Percentiles rank a stretch among this genome's conserved stretches.
Conservation (phyloP, 1,140 invertebrate species). For the Ceratosolen fusciceps region DNA sequence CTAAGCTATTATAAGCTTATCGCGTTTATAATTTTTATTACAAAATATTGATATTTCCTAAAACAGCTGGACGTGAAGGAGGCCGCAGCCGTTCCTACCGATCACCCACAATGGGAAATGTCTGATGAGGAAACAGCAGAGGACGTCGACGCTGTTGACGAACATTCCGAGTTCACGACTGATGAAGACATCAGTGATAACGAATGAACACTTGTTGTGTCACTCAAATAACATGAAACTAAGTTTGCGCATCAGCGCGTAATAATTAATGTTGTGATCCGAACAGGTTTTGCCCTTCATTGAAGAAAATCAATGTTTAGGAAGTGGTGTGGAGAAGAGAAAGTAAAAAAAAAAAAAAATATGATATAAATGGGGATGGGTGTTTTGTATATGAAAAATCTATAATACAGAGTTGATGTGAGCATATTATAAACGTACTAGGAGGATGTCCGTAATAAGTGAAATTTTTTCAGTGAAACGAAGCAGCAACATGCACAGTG, state of each 20-base stretch:
- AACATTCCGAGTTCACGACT: constrained; percentile 81
- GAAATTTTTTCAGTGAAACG: constrained; percentile 53
- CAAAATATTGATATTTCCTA: not conserved
- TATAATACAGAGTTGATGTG: constrained; percentile 47
- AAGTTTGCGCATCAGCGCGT: not conserved
- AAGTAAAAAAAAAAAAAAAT: not conserved
- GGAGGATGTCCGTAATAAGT: constrained; percentile 47
- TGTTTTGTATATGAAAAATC: constrained; percentile 56
- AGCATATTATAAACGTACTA: constrained; percentile 50
- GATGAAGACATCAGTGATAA: constrained; percentile 79
- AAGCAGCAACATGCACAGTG: constrained; percentile 58
- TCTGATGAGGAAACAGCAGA: constrained; percentile 93
- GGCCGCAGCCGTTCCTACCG: constrained; percentile 88
- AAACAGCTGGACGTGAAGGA: constrained; percentile 92
- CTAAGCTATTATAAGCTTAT: too few species aligned
- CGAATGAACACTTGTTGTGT: constrained; percentile 60
- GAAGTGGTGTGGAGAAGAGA: too few species aligned
- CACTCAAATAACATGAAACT: not conserved
- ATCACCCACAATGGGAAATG: constrained; percentile 97
- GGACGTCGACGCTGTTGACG: constrained; percentile 78
- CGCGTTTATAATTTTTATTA: too few species aligned
- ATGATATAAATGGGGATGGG: constrained; percentile 53
- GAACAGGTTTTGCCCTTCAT: not conserved
- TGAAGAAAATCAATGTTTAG: constrained; percentile 6
- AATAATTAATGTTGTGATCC: not conserved